Evolutionary conservation across 2,888 invertebrate genomes (phyloP).

Genomic region (Drosophila neoperkinsi): DNA sequence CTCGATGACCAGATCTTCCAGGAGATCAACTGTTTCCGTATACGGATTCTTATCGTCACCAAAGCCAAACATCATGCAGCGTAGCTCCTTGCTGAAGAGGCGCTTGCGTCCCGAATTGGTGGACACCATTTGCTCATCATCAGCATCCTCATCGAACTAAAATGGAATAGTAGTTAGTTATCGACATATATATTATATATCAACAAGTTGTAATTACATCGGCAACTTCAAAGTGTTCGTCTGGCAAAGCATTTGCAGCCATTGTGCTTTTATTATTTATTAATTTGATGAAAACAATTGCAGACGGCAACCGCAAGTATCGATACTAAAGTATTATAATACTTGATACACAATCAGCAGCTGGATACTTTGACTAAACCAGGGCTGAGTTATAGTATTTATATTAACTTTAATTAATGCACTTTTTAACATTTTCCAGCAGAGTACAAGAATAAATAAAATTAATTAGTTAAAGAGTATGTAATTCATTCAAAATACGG

Average conservation of each 20-base stretch:
- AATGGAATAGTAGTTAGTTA: neutral
- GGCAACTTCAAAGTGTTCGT: constrained; percentile 80
- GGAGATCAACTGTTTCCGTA: constrained; percentile 98
- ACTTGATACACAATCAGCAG: neutral
- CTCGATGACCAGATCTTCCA: constrained; percentile 99
- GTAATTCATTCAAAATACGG: neutral
- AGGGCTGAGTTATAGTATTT: neutral
- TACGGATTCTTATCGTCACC: constrained; percentile 99
- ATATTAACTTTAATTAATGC: neutral
- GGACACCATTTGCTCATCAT: constrained; percentile 89
- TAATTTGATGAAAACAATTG: constrained; percentile 1
- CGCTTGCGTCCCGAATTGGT: constrained; percentile 91
- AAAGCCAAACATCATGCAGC: constrained; percentile 99
- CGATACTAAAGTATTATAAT: constrained; percentile 5
- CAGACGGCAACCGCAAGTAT: neutral
- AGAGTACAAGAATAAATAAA: neutral
- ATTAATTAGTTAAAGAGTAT: neutral
- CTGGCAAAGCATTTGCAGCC: constrained; percentile 66
- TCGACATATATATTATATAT: neutral
- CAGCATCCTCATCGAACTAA: constrained; percentile 87
- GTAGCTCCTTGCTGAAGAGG: constrained; percentile 95
- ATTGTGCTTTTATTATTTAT: constrained; percentile 46
- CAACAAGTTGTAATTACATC: constrained; percentile 68
- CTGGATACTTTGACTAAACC: neutral
- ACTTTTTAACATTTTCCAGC: neutral